Evolutionary conservation across 2,888 invertebrate species (phyloP).

Genomic region (Cotesia congregata): DNA sequence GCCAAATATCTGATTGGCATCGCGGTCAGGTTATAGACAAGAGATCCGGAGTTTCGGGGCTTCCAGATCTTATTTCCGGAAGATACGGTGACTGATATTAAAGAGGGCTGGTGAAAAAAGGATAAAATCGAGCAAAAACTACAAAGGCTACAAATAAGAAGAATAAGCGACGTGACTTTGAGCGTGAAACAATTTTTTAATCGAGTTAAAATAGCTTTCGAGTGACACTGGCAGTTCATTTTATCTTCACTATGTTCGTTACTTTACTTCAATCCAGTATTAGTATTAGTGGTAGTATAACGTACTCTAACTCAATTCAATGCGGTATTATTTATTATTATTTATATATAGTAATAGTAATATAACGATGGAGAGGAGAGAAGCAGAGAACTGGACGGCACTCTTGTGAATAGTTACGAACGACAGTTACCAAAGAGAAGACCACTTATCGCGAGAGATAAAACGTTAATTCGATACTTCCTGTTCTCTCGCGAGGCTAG

Average conservation of each 20-base stretch:
- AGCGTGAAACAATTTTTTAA: conserved; percentile 11
- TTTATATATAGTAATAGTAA: not conserved
- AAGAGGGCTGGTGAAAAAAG: not conserved
- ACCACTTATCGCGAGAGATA: conserved; percentile 50
- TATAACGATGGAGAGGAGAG: conserved; percentile 3
- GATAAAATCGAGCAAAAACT: not conserved
- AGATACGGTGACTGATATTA: not conserved
- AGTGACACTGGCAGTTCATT: conserved; percentile 3
- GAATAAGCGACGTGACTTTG: not conserved
- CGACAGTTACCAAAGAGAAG: conserved; percentile 30
- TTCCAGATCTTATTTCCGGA: conserved; percentile 10
- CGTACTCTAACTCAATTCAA: not conserved
- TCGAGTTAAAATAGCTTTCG: conserved; percentile 4
- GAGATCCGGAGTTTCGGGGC: conserved; percentile 9
- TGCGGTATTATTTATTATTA: too few relatives aligned
- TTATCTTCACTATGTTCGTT: not conserved
- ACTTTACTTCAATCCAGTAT: not conserved
- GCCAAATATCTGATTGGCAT: conserved; percentile 7
- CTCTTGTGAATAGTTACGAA: conserved; percentile 19
- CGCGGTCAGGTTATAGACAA: not conserved
- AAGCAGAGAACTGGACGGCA: conserved; percentile 18
- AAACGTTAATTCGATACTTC: conserved; percentile 63
- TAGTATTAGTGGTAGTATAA: not conserved
- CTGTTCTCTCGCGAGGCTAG: conserved; percentile 51
- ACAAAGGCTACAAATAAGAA: not conserved